Evolutionary conservation across 1,140 invertebrate genomes (phyloP).

Genomic region (Periplaneta americana): DNA sequence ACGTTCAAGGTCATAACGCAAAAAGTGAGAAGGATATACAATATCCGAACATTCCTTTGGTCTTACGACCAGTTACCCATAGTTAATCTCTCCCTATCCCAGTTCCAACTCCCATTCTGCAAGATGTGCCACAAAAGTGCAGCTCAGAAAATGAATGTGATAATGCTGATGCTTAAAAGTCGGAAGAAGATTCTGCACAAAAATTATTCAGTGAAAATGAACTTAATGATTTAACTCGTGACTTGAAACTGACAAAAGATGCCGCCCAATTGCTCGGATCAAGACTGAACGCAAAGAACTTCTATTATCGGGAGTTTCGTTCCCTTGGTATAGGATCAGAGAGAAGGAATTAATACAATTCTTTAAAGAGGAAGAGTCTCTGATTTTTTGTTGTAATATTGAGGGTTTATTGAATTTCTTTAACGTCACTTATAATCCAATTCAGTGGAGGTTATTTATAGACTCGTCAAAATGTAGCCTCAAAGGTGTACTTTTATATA

Average conservation of each 20-base stretch:
- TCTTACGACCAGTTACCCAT: background rate
- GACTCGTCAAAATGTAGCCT: too few relatives aligned
- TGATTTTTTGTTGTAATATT: too few relatives aligned
- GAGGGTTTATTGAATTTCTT: too few relatives aligned
- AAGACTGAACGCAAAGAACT: constrained; percentile 5
- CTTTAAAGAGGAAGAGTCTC: background rate
- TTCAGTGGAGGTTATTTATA: too few relatives aligned
- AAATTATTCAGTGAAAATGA: constrained; percentile 5
- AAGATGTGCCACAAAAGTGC: constrained; percentile 3
- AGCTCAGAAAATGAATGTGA: background rate
- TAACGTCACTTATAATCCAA: too few relatives aligned
- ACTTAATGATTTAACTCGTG: constrained; percentile 9
- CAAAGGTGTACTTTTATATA: too few relatives aligned
- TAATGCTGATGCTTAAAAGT: background rate
- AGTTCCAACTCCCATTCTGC: background rate
- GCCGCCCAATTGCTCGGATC: constrained; percentile 14
- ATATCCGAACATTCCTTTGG: background rate
- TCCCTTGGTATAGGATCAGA: background rate
- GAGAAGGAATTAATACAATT: background rate
- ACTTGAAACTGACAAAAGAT: constrained; percentile 16
- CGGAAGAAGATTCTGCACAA: background rate
- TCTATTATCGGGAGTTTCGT: background rate
- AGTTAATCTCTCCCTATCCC: background rate
- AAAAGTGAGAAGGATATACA: background rate
- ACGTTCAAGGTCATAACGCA: background rate